phyloP scores from a whole-genome alignment of 2,888 invertebrate species.

The Stenchaetothrips biformis region DNA sequence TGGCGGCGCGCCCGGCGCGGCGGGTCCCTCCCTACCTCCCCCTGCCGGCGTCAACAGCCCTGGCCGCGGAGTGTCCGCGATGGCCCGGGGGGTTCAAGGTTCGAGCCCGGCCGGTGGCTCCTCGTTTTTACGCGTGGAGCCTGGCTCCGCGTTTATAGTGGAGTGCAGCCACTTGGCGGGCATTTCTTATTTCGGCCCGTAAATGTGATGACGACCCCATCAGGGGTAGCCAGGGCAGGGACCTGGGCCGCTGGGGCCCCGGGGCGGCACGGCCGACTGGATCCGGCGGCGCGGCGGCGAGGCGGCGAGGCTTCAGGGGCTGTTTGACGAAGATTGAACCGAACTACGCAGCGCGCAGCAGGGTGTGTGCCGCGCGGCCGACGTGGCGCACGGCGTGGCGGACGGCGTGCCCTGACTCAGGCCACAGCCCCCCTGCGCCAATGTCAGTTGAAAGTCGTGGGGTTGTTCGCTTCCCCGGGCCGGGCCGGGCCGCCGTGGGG shows the following conservation, averaged over 20 bases:
- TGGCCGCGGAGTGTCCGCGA: no score
- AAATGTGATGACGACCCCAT: background rate
- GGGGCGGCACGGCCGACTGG: background rate
- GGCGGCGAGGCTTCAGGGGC: background rate
- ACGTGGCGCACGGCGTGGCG: background rate
- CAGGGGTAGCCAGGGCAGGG: background rate
- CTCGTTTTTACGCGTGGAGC: no score
- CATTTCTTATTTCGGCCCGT: background rate
- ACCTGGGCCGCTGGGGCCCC: background rate
- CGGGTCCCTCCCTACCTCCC: no score
- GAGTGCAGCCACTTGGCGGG: no score
- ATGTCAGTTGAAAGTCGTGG: conserved; percentile 22
- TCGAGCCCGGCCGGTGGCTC: no score
- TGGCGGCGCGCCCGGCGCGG: no score
- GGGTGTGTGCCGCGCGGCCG: background rate
- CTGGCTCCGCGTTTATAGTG: no score
- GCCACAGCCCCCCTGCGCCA: background rate
- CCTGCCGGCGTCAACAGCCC: no score
- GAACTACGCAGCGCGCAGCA: background rate
- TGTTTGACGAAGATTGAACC: conserved; percentile 23
- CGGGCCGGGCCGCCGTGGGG: background rate
- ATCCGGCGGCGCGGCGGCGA: background rate
- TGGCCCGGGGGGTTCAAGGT: no score
- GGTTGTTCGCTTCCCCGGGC: background rate
- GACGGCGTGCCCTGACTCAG: background rate